Evolutionary conservation across 1,140 invertebrate species (phyloP).

Genomic region (Cataglyphis hispanica): DNA sequence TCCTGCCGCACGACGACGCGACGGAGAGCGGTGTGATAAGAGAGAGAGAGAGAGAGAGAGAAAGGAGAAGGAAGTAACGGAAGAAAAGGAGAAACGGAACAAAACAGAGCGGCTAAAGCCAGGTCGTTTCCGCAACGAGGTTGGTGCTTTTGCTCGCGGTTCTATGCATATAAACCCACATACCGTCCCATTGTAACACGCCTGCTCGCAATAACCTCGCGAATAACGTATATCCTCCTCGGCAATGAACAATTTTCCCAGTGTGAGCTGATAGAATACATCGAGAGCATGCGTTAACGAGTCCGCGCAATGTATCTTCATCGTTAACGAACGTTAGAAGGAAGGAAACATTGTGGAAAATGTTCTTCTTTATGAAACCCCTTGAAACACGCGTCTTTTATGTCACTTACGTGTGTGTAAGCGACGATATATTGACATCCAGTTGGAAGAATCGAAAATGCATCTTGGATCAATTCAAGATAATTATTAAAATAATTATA

Average conservation of each 20-base stretch:
- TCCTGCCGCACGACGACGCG: slow-evolving; percentile 56
- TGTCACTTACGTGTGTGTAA: background rate
- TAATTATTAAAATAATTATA: background rate
- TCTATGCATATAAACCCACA: slow-evolving; percentile 51
- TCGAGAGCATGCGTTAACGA: slow-evolving; percentile 44
- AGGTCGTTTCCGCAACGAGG: slow-evolving; percentile 68
- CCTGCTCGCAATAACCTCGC: slow-evolving; percentile 43
- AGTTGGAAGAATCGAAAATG: background rate
- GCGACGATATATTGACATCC: background rate
- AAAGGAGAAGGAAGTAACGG: slow-evolving; percentile 23
- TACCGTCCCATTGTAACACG: slow-evolving; percentile 23
- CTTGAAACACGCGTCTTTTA: slow-evolving; percentile 22
- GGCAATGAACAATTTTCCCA: slow-evolving; percentile 52
- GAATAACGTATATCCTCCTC: slow-evolving; percentile 50
- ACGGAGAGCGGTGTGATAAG: slow-evolving; percentile 9
- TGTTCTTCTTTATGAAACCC: slow-evolving; percentile 13
- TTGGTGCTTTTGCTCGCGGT: slow-evolving; percentile 66
- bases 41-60: slow-evolving; percentile 25
- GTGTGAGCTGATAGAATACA: slow-evolving; percentile 46
- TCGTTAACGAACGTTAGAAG: slow-evolving; percentile 39
- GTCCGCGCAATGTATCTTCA: slow-evolving; percentile 46
- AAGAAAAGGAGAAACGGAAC: slow-evolving; percentile 60
- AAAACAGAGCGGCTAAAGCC: slow-evolving; percentile 59
- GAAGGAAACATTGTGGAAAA: slow-evolving; percentile 35
- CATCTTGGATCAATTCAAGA: background rate